Evolutionary conservation across 2,797 vertebrate genomes (phyloP), one percentile per base, ranked within the genome.

Genomic region (Moxostoma hubbsi): DNA sequence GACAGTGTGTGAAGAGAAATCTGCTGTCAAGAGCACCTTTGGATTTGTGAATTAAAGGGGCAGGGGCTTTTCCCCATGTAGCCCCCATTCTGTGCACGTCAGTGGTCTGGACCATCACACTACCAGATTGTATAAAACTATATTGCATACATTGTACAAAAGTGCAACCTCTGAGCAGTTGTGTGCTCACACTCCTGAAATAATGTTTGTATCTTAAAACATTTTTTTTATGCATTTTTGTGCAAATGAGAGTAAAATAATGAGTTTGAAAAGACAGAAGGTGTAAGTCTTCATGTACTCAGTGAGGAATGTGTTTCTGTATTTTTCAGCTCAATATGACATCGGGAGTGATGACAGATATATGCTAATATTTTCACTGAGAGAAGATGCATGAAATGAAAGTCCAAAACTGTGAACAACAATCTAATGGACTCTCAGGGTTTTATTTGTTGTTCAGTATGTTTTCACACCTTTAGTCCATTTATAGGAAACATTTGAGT

Each of bases 301-400:
- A 9, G 76, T 68, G 53, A 78, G 58, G 6, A 64, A 71, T 10
- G 67, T 6, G 43, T 55, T 54, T 71, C 49, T 54, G 15, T 71
- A 46, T 63, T 78, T 47, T 36, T 77, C 75, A 55, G 61, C 62
- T 73, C 61, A 43, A 57, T 50, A 16, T 71, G 59, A 71, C 70
- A 66, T 18, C 45, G 9, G 62, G 53, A 73, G 18, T 73, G 69
- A 65, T 7, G 11, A 62, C 62, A 59, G 77, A 72, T 65, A 58
- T 79, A 79, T 79, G 77, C 66, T 73, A 73, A 79, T 79, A 11
- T 66, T 61, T 73, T 79, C 62, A 73, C 43, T 1, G 59, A 58
- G 13, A 73, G 18, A 73, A 79, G 53, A 66, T 11, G 61, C 62
- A 66, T 65, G 77, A 73, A 73, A 73, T 66, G 69, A 73, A 64